Conservation (phyloP, 2,888 invertebrate genomes). For the Chirona hameri region DNA sequence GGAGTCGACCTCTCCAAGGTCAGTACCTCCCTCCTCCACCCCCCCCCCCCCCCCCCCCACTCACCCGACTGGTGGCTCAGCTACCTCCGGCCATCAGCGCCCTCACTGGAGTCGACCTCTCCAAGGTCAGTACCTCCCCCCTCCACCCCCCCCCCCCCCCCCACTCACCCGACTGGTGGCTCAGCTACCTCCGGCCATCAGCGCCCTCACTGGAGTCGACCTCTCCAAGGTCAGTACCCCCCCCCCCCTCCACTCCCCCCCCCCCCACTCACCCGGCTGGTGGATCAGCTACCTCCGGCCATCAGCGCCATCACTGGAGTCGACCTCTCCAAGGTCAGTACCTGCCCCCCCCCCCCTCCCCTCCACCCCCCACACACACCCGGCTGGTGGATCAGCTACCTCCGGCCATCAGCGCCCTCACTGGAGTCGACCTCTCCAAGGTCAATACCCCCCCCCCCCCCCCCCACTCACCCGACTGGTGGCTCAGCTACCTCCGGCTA, state of each 20-base stretch:
- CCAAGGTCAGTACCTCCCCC: slow-evolving; percentile 62
- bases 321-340: slow-evolving; percentile 70
- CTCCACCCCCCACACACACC: too few relatives aligned
- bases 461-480: too few relatives aligned
- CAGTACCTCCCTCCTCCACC: too few relatives aligned
- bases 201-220: slow-evolving; percentile 91
- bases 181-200: slow-evolving; percentile 86
- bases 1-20: slow-evolving; percentile 86
- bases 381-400: slow-evolving; percentile 85
- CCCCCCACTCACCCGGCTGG: too few relatives aligned
- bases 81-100: slow-evolving; percentile 90
- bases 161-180: slow-evolving; percentile 82
- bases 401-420: slow-evolving; percentile 87
- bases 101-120: slow-evolving; percentile 87
- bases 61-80: slow-evolving; percentile 80
- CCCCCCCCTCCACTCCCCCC: too few relatives aligned
- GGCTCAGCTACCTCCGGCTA: slow-evolving; percentile 85
- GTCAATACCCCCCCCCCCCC: too few relatives aligned
- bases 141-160: too few relatives aligned
- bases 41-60: too few relatives aligned
- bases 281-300: slow-evolving; percentile 87
- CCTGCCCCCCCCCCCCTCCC: too few relatives aligned
- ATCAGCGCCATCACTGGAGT: slow-evolving; percentile 91
- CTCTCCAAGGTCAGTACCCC: slow-evolving; percentile 64
- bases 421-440: slow-evolving; percentile 85